phyloP scores from a whole-genome alignment of 2,797 vertebrate species.

The Galaxias olidus region DNA sequence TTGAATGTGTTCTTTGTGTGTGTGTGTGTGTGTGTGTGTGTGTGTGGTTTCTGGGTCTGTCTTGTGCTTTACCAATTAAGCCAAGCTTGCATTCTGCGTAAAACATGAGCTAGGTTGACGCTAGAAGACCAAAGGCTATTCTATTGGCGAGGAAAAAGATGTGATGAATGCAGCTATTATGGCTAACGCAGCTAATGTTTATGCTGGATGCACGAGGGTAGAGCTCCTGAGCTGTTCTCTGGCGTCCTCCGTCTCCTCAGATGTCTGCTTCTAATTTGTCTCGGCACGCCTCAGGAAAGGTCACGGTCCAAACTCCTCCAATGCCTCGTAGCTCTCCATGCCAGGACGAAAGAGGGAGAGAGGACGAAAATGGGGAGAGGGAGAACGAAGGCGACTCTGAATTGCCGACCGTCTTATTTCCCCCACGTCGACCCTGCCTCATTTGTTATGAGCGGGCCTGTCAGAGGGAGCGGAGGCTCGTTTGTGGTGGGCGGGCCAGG shows the following conservation, averaged over 20 bases:
- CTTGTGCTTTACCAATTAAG: no score
- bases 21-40: no score
- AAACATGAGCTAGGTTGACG: no score
- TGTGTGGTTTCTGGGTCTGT: no score
- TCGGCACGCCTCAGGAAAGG: slow-evolving; percentile 72
- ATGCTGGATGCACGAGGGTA: background rate
- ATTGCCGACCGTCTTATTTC: slow-evolving; percentile 27
- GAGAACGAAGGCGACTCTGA: slow-evolving; percentile 48
- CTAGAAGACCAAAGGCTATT: no score
- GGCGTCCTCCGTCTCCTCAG: slow-evolving; percentile 46
- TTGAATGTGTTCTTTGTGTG: slow-evolving; percentile 6
- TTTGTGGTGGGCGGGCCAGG: slow-evolving; percentile 60
- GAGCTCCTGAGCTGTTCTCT: slow-evolving; percentile 45
- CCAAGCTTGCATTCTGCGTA: no score
- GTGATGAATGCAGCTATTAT: no score
- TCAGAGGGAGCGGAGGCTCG: slow-evolving; percentile 62
- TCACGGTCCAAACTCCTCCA: slow-evolving; percentile 72
- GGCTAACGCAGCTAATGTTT: no score
- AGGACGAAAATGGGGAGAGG: slow-evolving; percentile 23
- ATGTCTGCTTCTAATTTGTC: slow-evolving; percentile 76
- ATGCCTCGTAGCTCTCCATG: slow-evolving; percentile 60
- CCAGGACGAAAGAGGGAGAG: slow-evolving; percentile 20
- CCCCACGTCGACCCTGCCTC: slow-evolving; percentile 46
- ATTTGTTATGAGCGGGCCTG: slow-evolving; percentile 68
- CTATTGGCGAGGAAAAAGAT: no score